These are phyloP conservation scores for Eupithecia centaureata DNA, from an alignment of 2,888 invertebrate genomes.

Conservation along the genomic window DNA sequence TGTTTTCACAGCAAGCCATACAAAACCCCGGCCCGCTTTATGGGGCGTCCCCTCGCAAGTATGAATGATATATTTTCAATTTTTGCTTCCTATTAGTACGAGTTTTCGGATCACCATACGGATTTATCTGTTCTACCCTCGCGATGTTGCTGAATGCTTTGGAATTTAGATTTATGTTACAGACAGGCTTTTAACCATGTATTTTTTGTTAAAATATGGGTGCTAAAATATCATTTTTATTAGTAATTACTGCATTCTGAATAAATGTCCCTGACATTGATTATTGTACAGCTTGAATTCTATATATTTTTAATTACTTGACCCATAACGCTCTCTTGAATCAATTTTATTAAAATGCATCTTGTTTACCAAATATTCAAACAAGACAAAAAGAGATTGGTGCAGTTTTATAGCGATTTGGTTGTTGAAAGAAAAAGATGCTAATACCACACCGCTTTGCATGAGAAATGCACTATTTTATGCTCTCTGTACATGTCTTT, in stretches of 20 bases:
- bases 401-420: not conserved
- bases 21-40: constrained; percentile 64
- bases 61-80: constrained; percentile 80
- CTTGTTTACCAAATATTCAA: not conserved
- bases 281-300: not conserved
- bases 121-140: constrained; percentile 61
- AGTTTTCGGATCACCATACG: constrained; percentile 65
- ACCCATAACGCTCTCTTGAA: not conserved
- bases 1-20: constrained; percentile 73
- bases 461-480: constrained; percentile 50
- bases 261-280: not conserved
- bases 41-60: constrained; percentile 60
- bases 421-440: not conserved
- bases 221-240: too few species aligned
- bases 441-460: constrained; percentile 5
- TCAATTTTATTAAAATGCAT: not conserved
- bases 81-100: constrained; percentile 70
- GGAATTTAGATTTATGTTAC: constrained; percentile 20
- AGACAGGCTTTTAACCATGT: not conserved
- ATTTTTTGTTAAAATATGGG: too few species aligned
- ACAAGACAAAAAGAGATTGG: not conserved
- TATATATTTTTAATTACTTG: not conserved
- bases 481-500: constrained; percentile 59
- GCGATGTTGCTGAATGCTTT: constrained; percentile 24
- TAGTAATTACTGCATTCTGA: not conserved